Conservation (phyloP, 2,113 vertebrate species). For the Entosphenus tridentatus region DNA sequence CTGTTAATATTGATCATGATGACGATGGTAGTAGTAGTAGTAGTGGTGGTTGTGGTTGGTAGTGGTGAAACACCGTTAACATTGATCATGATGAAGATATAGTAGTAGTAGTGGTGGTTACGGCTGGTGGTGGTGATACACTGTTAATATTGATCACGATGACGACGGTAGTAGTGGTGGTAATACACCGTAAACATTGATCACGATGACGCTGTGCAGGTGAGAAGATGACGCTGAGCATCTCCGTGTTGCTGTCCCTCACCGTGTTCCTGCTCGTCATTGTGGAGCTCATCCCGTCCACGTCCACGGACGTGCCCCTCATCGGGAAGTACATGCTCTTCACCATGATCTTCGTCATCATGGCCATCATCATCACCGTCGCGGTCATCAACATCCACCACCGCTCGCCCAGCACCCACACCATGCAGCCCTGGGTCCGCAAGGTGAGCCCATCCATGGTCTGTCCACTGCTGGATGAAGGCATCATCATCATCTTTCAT, state of each 20-base stretch:
- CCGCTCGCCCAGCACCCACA: conserved; percentile 81
- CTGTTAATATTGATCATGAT: too few relatives aligned
- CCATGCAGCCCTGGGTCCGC: conserved; percentile 77
- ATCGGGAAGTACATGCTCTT: conserved; percentile 98
- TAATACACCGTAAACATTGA: too few relatives aligned
- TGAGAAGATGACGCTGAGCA: conserved; percentile 95
- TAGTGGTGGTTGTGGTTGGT: too few relatives aligned
- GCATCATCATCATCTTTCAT: too few relatives aligned
- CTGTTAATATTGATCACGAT: too few relatives aligned
- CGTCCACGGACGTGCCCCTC: conserved; percentile 73
- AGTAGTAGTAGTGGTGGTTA: too few relatives aligned
- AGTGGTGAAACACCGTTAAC: too few relatives aligned
- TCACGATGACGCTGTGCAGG: conserved; percentile 21
- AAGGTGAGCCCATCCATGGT: conserved; percentile 31
- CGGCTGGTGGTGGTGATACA: too few relatives aligned
- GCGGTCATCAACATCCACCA: conserved; percentile 93
- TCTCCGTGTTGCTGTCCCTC: conserved; percentile 74
- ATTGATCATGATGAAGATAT: too few relatives aligned
- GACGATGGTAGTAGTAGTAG: too few relatives aligned
- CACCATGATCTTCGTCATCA: conserved; percentile 93
- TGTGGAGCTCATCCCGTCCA: conserved; percentile 88
- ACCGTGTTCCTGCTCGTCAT: conserved; percentile 96
- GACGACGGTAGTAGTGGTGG: too few relatives aligned
- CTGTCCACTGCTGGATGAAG: too few relatives aligned
- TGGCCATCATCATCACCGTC: conserved; percentile 87